Conservation (phyloP, 2,888 invertebrate species). For the Eupithecia exiguata region DNA sequence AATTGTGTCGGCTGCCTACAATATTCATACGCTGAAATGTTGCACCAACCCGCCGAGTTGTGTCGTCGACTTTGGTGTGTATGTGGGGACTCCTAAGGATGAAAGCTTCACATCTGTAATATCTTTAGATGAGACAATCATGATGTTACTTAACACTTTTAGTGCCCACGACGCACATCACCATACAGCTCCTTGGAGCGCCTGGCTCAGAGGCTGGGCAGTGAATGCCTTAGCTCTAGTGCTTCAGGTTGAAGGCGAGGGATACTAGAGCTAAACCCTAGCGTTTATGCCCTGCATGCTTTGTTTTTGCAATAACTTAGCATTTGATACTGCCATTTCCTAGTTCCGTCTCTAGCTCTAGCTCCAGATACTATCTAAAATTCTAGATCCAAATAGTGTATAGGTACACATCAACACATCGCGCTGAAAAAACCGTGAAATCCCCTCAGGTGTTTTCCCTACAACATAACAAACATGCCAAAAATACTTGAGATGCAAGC, state of each 20-base stretch:
- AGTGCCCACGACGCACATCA: not conserved
- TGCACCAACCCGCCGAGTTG: not conserved
- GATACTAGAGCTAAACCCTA: not conserved
- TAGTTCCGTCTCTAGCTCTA: not conserved
- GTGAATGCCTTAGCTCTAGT: not conserved
- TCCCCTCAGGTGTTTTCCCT: not conserved
- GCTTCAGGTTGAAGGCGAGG: not conserved
- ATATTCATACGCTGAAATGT: not conserved
- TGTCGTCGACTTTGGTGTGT: not conserved
- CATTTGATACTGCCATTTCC: not conserved
- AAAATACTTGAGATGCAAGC: constrained; percentile 23
- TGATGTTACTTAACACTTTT: not conserved
- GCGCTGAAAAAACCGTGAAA: not conserved
- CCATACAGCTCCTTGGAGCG: not conserved
- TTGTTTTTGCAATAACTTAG: not conserved
- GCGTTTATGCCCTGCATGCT: not conserved
- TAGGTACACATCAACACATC: not conserved
- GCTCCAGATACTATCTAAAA: not conserved
- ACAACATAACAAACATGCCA: not conserved
- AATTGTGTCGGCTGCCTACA: not conserved
- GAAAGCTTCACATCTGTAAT: not conserved
- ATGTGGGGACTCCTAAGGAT: not conserved
- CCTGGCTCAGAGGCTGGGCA: not conserved
- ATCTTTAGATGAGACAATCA: not conserved
- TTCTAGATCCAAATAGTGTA: not conserved